These are phyloP conservation scores for Nesidiocoris tenuis DNA, from an alignment of 2,888 invertebrate species.

Conservation along the genomic window DNA sequence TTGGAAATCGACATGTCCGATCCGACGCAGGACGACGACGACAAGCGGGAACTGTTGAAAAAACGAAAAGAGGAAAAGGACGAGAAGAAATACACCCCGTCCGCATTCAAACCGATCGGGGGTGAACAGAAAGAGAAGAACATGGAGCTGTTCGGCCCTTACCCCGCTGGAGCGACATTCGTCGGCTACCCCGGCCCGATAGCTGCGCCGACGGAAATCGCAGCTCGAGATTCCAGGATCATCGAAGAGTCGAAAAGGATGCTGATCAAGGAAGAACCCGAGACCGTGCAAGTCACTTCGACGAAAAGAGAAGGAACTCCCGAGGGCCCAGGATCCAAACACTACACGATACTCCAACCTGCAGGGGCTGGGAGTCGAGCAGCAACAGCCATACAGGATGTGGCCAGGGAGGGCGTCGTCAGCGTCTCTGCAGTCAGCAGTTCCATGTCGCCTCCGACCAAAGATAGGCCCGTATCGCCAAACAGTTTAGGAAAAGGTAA, in stretches of 20 bases:
- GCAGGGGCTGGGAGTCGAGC: conserved; percentile 78
- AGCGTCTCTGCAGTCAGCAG: conserved; percentile 62
- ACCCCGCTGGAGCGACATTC: conserved; percentile 71
- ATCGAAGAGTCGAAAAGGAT: conserved; percentile 56
- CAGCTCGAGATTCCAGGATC: conserved; percentile 49
- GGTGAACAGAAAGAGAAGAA: conserved; percentile 62
- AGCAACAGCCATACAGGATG: conserved; percentile 78
- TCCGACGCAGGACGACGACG: conserved; percentile 65
- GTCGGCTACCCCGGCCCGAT: conserved; percentile 59
- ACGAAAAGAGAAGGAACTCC: conserved; percentile 54
- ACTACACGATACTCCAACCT: conserved; percentile 84
- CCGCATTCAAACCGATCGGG: conserved; percentile 76
- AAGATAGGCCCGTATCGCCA: conserved; percentile 65
- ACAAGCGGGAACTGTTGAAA: conserved; percentile 59
- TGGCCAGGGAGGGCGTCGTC: conserved; percentile 67
- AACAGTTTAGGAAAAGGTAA: conserved; percentile 76
- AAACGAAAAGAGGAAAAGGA: conserved; percentile 53
- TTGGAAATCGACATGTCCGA: conserved; percentile 78
- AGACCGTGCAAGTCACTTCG: conserved; percentile 50
- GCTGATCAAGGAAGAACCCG: conserved; percentile 54
- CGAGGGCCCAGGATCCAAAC: conserved; percentile 62
- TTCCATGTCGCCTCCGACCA: conserved; percentile 51
- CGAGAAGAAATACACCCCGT: conserved; percentile 62
- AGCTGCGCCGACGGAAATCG: conserved; percentile 40
- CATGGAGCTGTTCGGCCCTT: conserved; percentile 59